Percentiles rank a stretch among this genome's conserved stretches.
Evolutionary conservation across 2,888 invertebrate genomes (phyloP).

Genomic region (Coronaproctus castanopsis): DNA sequence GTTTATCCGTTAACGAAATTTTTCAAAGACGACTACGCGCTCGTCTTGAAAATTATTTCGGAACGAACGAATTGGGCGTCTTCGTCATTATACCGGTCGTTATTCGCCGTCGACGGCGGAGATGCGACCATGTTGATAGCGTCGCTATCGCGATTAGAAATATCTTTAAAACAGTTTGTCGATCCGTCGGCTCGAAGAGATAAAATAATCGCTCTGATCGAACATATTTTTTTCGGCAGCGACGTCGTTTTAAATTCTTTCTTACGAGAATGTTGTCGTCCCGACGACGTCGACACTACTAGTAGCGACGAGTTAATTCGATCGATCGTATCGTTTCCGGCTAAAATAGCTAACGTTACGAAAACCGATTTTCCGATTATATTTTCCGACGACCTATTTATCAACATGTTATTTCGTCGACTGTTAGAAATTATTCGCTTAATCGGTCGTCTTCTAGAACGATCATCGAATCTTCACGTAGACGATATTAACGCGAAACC

Average conservation of each 20-base stretch:
- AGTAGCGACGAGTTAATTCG: slow-evolving; percentile 37
- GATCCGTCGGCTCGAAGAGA: slow-evolving; percentile 9
- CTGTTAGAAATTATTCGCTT: slow-evolving; percentile 33
- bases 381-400: slow-evolving; percentile 37
- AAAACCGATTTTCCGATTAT: slow-evolving; percentile 34
- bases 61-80: neutral
- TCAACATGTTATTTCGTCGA: slow-evolving; percentile 37
- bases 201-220: slow-evolving; percentile 6
- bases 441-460: neutral
- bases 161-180: neutral
- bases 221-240: slow-evolving; percentile 8
- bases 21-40: neutral
- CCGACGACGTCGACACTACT: slow-evolving; percentile 4
- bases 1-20: neutral
- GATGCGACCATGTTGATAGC: slow-evolving; percentile 8
- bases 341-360: slow-evolving; percentile 44
- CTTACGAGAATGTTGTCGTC: slow-evolving; percentile 10
- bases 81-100: neutral
- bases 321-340: slow-evolving; percentile 43
- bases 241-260: slow-evolving; percentile 13
- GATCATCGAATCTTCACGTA: too few species aligned
- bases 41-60: slow-evolving; percentile 6
- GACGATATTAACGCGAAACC: slow-evolving; percentile 28
- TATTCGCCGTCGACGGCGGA: slow-evolving; percentile 14
- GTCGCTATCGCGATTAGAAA: slow-evolving; percentile 1